These are phyloP conservation scores for Neosilurus mollespiculum DNA, from an alignment of 2,797 vertebrate genomes.

Conservation along the genomic window DNA sequence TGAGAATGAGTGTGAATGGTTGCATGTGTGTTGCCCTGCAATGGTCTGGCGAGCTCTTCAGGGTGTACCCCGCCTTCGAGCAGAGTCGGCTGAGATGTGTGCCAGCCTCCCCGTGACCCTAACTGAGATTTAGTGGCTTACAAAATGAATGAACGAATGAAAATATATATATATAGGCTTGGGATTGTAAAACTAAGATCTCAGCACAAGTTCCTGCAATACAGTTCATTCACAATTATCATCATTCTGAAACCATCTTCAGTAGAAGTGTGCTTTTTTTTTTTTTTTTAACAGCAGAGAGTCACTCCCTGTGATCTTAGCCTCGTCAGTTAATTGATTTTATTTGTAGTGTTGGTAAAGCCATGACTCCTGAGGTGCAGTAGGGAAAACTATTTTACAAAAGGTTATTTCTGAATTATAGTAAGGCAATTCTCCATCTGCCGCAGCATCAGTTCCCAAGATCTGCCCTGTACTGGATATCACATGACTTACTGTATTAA, in stretches of 20 bases:
- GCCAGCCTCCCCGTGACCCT: no score
- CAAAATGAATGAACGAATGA: no score
- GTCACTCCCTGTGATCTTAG: not conserved
- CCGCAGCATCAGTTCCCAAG: not conserved
- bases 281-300: not conserved
- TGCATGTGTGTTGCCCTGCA: no score
- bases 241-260: not conserved
- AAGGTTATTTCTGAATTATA: slow-evolving; percentile 11
- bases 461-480: not conserved
- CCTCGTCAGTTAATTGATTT: not conserved
- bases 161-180: not conserved
- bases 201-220: not conserved
- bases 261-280: not conserved
- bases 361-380: slow-evolving; percentile 11
- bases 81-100: no score
- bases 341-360: not conserved
- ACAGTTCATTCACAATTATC: not conserved
- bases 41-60: no score
- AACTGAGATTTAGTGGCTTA: no score
- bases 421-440: not conserved
- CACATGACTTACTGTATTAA: slow-evolving; percentile 8
- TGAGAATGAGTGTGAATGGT: no score
- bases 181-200: not conserved
- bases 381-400: slow-evolving; percentile 11
- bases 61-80: no score